phyloP scores from a whole-genome alignment of 2,113 vertebrate species.

The Mystacornis crossleyi region DNA sequence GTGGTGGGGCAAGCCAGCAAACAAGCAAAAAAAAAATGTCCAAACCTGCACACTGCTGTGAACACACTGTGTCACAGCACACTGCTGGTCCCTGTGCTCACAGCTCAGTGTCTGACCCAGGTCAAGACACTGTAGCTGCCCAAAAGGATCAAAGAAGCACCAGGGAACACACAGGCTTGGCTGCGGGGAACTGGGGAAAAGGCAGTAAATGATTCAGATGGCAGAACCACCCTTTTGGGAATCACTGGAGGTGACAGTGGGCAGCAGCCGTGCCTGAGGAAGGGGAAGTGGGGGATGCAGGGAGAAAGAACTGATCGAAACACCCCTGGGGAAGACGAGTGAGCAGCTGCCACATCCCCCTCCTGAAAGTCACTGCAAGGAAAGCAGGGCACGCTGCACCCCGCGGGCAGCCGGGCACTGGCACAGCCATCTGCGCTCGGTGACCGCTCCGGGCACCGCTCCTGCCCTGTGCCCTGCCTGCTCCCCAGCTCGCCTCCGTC shows the following conservation, averaged over 20 bases:
- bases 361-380: not conserved
- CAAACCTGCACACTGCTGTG: not conserved
- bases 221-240: not conserved
- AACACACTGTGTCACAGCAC: not conserved
- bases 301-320: not conserved
- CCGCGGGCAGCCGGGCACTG: not conserved
- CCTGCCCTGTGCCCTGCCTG: fast-evolving
- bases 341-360: not conserved
- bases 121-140: not conserved
- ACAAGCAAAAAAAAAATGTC: not conserved
- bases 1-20: not conserved
- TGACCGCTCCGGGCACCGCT: fast-evolving
- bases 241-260: not conserved
- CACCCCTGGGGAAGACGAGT: fast-evolving
- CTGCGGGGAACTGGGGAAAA: not conserved
- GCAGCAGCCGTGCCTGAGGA: not conserved
- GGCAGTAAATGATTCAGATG: not conserved
- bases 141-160: not conserved
- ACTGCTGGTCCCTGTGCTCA: not conserved
- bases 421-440: fast-evolving
- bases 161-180: fast-evolving
- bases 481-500: fast-evolving
- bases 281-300: not conserved
- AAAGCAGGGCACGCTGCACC: not conserved
- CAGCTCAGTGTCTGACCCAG: not conserved